Evolutionary conservation across 2,113 vertebrate species (phyloP), one percentile per base, ranked within the genome.

Genomic region (Chlorodrepanis virens): DNA sequence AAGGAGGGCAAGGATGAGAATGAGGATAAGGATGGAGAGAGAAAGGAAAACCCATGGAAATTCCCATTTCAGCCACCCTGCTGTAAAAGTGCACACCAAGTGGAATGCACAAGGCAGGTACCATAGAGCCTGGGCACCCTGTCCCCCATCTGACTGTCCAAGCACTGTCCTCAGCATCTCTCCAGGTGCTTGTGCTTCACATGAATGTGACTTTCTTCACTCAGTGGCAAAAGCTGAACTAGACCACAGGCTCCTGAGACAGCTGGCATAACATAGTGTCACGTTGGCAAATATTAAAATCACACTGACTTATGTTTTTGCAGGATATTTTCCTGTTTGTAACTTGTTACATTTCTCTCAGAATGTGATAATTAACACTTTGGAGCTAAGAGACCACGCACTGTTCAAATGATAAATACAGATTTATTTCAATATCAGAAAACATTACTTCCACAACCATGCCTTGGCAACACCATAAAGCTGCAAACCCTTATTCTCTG

Each of bases 381-480:
- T 4, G 25, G 44, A 84, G 56, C 44, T 75, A 64, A 68, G 2
- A 90, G 57, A 42, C 6, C 3, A 27, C 1, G 0, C 10, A n/a
- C 39, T 68, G 31, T 50, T 76, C 44, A 2, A 3, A 29, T 35
- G 74, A 45, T 33, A 71, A 82, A 64, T 25, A 27, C 37, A 84
- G 37, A 40, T 89, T 81, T 54, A 23, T 57, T 72, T 61, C 69
- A 24, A 0, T 37, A 33, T 31, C 47, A 80, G 76, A 69, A 69
- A 50, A 24, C 0, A 0, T 44, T 7, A 2, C 10, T 87, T 64
- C 65, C 1, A 0, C 14, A 56, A 22, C 33, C 7, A 2, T 16
- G 33, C 10, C 19, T 6, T 37, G 44, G 54, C 59, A 81, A n/a
- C 0, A 11, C 52, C 71, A 21, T 29, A 71, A 85, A 85, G 49